Percentiles rank a stretch among this genome's conserved stretches.
phyloP scores from a whole-genome alignment of 2,888 invertebrate genomes.

The Cataglyphis livida region DNA sequence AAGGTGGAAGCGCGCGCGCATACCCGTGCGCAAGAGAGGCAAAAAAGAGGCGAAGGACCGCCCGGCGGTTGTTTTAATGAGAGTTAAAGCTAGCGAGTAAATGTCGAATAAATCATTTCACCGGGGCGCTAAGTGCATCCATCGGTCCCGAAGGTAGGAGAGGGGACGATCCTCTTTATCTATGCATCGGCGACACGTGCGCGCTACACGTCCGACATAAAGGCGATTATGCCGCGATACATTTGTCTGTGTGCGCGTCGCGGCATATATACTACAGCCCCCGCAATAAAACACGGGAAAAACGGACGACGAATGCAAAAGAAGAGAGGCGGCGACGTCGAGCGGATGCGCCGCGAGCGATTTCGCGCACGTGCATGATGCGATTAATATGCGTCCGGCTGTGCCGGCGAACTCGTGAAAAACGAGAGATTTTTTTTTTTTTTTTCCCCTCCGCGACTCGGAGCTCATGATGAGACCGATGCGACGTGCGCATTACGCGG shows the following conservation, averaged over 20 bases:
- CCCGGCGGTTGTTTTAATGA: conserved; percentile 84
- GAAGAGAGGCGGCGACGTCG: conserved; percentile 28
- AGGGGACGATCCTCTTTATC: conserved; percentile 67
- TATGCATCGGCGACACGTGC: conserved; percentile 58
- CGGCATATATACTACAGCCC: not conserved
- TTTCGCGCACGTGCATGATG: conserved; percentile 31
- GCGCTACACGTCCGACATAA: conserved; percentile 11
- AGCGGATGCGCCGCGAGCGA: conserved; percentile 60
- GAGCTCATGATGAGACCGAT: conserved; percentile 28
- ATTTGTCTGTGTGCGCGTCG: conserved; percentile 47
- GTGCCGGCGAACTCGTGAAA: conserved; percentile 47
- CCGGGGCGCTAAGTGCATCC: conserved; percentile 72
- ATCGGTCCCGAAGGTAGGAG: conserved; percentile 47
- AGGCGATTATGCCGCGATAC: conserved; percentile 19
- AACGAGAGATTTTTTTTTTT: conserved; percentile 18
- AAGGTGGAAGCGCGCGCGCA: conserved; percentile 13
- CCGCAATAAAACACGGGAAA: conserved; percentile 68
- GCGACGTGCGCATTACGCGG: conserved; percentile 33
- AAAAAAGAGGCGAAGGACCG: conserved; percentile 58
- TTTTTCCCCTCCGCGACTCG: not conserved
- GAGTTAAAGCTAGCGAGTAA: conserved; percentile 84
- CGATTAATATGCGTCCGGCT: conserved; percentile 66
- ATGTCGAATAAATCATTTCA: conserved; percentile 84
- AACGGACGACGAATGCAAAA: conserved; percentile 70
- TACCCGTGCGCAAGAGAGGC: conserved; percentile 20